Evolutionary conservation across 2,797 vertebrate genomes (phyloP), one percentile per base, ranked within the genome.

Genomic region (Tachyglossus aculeatus): DNA sequence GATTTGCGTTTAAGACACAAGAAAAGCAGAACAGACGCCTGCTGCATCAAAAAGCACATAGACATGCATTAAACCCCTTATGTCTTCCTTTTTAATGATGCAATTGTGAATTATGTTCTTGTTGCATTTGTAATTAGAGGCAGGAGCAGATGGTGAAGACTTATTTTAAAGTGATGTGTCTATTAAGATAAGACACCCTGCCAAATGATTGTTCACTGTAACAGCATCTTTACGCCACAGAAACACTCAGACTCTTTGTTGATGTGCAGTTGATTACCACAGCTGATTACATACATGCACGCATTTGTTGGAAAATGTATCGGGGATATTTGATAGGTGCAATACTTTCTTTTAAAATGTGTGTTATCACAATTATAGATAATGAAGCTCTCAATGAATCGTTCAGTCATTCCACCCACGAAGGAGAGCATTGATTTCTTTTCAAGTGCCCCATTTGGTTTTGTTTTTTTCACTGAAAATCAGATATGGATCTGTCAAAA

Each of bases 101-200:
- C 88, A 88, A 65, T 89, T 91, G 88, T 91, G 92, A 91, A 88
- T 90, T 88, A 91, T 90, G 86, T 88, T 92, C 85, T 84, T 88
- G 86, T 90, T 93, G 88, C 84, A 84, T 91, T 92, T 90, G 82
- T 92, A 91, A 91, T 92, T 93, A 91, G 87, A 88, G 83, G 84
- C 81, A 29, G 19, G 33, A 88, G 89, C 92, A 93, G 90, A 94
- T 92, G 91, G 91, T 68, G 80, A 88, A 90, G 81, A 47, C 86
- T 90, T 91, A 66, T 87, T 91, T 80, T 88, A 82, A 91, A 91
- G 81, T 81, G 86, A 84, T 80, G 77, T 84, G 88, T 88, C 84
- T 89, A 89, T 90, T 91, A 91, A 88, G 92, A 88, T 91, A 90
- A 91, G 74, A 83, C 80, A 80, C 16, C 3, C 78, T 88, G 77